phyloP scores from a whole-genome alignment of 1,140 invertebrate genomes.

The Orchesella cincta region DNA sequence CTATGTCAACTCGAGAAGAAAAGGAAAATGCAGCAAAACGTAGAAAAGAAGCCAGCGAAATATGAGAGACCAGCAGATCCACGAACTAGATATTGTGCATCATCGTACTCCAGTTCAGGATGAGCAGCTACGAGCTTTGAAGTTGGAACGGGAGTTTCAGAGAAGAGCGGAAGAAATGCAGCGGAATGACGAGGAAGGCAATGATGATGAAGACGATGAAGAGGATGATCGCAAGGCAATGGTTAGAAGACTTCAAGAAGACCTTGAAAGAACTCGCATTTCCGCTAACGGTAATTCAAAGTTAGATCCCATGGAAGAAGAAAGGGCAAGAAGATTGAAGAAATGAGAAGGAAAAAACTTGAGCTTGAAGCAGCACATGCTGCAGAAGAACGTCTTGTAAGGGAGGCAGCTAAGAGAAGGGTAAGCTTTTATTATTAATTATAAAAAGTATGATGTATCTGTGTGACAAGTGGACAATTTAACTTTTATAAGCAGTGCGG shows the following conservation, averaged over 20 bases:
- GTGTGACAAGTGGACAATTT: too few species aligned
- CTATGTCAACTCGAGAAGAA: too few species aligned
- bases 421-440: constrained; percentile 46
- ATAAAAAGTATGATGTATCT: background rate
- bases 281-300: constrained; percentile 47
- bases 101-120: constrained; percentile 76
- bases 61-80: constrained; percentile 81
- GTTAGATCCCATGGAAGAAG: constrained; percentile 57
- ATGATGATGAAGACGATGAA: constrained; percentile 53
- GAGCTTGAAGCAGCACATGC: constrained; percentile 54
- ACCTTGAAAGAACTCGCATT: constrained; percentile 54
- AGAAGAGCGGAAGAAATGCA: constrained; percentile 76
- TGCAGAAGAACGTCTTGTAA: constrained; percentile 47
- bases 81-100: constrained; percentile 68
- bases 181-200: constrained; percentile 75
- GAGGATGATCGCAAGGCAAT: constrained; percentile 53
- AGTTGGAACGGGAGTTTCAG: constrained; percentile 82
- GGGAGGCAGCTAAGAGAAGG: constrained; percentile 51
- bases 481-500: constrained; percentile 25
- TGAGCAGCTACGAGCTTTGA: constrained; percentile 79
- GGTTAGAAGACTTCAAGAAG: constrained; percentile 55
- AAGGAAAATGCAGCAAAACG: constrained; percentile 70
- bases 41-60: constrained; percentile 68
- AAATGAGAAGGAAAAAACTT: constrained; percentile 61
- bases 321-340: constrained; percentile 60